A percentile compares a stretch with the other conserved stretches of the same genome.
Evolutionary conservation across 2,888 invertebrate genomes (phyloP).

Genomic region (Cerceris ruficornis): DNA sequence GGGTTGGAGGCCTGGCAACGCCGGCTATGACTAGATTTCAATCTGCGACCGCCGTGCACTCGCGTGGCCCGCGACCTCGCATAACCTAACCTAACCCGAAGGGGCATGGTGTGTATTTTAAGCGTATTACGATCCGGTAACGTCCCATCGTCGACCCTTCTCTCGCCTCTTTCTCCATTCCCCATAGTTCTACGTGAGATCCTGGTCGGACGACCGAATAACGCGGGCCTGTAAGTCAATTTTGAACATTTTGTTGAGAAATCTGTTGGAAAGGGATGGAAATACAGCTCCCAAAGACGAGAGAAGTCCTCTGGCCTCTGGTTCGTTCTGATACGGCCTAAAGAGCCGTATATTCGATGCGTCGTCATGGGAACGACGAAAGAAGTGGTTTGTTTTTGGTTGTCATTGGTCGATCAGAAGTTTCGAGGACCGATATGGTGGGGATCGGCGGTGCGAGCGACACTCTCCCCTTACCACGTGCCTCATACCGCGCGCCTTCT

Average conservation of each 20-base stretch:
- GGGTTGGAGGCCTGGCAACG: slow-evolving; percentile 20
- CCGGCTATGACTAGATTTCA: slow-evolving; percentile 67
- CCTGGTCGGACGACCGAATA: not conserved
- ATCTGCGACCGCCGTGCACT: slow-evolving; percentile 52
- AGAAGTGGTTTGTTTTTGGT: too few species aligned
- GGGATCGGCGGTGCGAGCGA: too few species aligned
- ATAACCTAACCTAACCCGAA: slow-evolving; percentile 41
- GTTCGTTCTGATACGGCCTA: too few species aligned
- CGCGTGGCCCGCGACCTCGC: slow-evolving; percentile 49
- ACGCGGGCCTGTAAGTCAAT: not conserved
- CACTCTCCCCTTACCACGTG: too few species aligned
- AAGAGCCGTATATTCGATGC: too few species aligned
- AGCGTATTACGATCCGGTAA: slow-evolving; percentile 68
- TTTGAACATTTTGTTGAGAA: not conserved
- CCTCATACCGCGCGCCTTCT: too few species aligned
- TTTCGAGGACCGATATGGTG: too few species aligned
- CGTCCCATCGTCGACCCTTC: slow-evolving; percentile 49
- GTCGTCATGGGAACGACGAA: too few species aligned
- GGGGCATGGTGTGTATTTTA: slow-evolving; percentile 49
- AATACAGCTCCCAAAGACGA: too few species aligned
- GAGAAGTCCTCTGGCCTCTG: too few species aligned
- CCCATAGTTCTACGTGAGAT: not conserved
- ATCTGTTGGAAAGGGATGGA: too few species aligned
- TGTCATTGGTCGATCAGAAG: too few species aligned
- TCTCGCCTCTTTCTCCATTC: not conserved